Percentiles rank a stretch among this genome's conserved stretches.
phyloP scores from a whole-genome alignment of 23 tunicate species.

The Corella eumyota region DNA sequence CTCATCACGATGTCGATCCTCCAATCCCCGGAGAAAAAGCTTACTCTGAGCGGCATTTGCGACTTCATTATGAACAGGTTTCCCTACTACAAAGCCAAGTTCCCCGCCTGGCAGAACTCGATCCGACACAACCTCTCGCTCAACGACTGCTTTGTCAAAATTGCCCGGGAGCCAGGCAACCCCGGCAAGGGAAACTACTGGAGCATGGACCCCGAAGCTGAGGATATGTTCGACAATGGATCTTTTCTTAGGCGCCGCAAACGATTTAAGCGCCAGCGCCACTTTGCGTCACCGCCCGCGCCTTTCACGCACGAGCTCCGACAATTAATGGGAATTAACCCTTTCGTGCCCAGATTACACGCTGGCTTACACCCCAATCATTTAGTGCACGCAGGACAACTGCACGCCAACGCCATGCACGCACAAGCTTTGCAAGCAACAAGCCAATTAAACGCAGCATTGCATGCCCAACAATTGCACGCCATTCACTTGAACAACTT shows the following conservation, averaged over 20 bases:
- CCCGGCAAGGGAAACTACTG: conserved; percentile 97
- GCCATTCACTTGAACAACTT: neutral
- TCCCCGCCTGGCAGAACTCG: conserved; percentile 96
- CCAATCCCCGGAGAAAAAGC: conserved; percentile 86
- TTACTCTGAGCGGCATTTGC: conserved; percentile 95
- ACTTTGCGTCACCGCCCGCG: conserved; percentile 25
- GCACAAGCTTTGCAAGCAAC: conserved; percentile 12
- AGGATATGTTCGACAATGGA: conserved; percentile 94
- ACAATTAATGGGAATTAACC: conserved; percentile 40
- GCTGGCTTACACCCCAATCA: conserved; percentile 11
- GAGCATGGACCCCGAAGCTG: conserved; percentile 93
- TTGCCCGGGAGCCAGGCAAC: conserved; percentile 86
- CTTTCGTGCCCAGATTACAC: conserved; percentile 19
- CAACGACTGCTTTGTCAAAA: conserved; percentile 90
- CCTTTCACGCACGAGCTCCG: conserved; percentile 36
- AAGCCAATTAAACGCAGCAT: neutral
- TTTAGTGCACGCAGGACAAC: conserved; percentile 31
- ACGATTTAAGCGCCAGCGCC: conserved; percentile 72
- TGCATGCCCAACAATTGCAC: neutral
- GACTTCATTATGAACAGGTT: conserved; percentile 84
- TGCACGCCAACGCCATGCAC: conserved; percentile 18
- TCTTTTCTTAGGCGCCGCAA: conserved; percentile 71
- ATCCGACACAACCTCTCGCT: too few relatives aligned
- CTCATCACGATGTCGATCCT: conserved; percentile 90
- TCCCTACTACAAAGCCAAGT: conserved; percentile 75